phyloP scores from a whole-genome alignment of 2,888 invertebrate species.

The Buathra laborator region DNA sequence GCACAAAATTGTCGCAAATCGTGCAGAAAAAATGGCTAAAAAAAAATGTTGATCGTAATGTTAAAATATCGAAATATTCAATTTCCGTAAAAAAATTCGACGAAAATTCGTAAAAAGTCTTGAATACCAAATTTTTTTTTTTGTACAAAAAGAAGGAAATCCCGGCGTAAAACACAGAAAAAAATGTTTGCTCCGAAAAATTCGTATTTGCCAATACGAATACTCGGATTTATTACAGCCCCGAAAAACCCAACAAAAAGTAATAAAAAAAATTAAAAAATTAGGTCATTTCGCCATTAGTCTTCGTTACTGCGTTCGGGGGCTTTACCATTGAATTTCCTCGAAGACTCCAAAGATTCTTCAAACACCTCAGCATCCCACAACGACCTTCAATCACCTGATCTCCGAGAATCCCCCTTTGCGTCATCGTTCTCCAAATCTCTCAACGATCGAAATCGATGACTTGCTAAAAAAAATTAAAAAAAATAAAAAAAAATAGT shows the following conservation, averaged over 20 bases:
- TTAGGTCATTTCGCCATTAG: background rate
- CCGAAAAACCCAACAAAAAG: too few species aligned
- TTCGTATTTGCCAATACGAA: too few species aligned
- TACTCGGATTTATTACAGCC: too few species aligned
- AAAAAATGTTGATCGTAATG: too few species aligned
- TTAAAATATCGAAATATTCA: too few species aligned
- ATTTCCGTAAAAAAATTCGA: too few species aligned
- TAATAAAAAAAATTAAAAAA: background rate
- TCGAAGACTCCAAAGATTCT: background rate
- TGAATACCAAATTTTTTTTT: too few species aligned
- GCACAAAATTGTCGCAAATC: too few species aligned
- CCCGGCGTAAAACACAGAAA: too few species aligned
- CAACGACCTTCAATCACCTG: background rate
- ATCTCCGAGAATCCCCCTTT: background rate
- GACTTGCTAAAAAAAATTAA: constrained; percentile 63
- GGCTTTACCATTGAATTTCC: background rate
- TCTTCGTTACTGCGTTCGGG: background rate
- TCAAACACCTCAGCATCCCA: background rate
- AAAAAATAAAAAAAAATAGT: background rate
- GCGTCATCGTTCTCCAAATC: background rate
- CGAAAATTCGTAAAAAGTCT: too few species aligned
- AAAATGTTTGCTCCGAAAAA: too few species aligned
- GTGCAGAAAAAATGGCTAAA: too few species aligned
- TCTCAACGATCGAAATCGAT: constrained; percentile 12
- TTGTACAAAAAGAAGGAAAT: background rate